A percentile compares a stretch with the other conserved stretches of the same genome.
These are phyloP conservation scores for Platysteira castanea DNA, from an alignment of 2,113 vertebrate genomes.

Conservation along the genomic window DNA sequence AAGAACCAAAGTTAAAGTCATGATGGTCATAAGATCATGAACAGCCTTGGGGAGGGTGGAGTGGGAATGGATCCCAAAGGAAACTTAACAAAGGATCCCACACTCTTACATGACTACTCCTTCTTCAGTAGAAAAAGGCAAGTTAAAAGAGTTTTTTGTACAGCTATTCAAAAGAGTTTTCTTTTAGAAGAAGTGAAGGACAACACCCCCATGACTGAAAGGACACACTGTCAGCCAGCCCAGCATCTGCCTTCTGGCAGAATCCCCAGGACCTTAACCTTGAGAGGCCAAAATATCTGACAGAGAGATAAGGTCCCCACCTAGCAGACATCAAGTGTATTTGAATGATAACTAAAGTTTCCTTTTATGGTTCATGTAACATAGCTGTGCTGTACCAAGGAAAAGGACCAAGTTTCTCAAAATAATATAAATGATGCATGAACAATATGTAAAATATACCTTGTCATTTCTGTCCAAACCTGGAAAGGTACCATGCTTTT, in stretches of 20 bases:
- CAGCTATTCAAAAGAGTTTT: background rate
- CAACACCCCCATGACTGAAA: background rate
- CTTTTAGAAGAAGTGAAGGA: background rate
- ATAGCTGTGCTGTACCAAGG: background rate
- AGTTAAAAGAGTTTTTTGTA: background rate
- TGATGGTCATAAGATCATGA: background rate
- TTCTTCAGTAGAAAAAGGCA: background rate
- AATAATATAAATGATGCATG: background rate
- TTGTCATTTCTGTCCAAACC: background rate
- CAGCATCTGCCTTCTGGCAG: constrained; percentile 40
- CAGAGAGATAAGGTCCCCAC: background rate
- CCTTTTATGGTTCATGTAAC: background rate
- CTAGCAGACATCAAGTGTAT: background rate
- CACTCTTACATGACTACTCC: background rate
- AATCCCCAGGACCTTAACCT: constrained; percentile 7
- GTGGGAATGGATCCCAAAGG: background rate
- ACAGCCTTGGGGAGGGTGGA: accelerated
- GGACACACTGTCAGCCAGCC: background rate
- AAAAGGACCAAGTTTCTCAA: background rate
- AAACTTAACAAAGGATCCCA: background rate
- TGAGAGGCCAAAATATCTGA: background rate
- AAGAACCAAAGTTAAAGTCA: background rate
- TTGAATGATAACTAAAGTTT: background rate
- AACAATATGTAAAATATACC: background rate
- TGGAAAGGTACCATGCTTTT: background rate